Evolutionary conservation across 2,888 invertebrate species (phyloP).

Genomic region (Athalia rosae): DNA sequence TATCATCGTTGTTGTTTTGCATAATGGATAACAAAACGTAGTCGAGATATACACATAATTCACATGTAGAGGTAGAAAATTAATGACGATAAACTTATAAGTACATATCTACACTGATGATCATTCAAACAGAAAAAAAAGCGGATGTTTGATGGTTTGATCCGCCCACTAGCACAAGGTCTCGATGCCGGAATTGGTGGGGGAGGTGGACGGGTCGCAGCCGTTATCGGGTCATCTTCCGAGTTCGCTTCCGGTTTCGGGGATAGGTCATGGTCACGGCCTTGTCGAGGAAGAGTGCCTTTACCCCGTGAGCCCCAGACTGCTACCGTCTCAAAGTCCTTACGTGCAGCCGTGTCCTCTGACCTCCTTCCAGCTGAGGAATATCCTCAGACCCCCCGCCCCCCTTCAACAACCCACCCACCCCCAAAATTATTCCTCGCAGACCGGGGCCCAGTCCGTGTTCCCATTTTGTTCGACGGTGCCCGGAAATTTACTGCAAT

Average conservation of each 20-base stretch:
- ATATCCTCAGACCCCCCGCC: conserved; percentile 57
- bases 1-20: no score
- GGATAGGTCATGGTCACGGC: conserved; percentile 50
- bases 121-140: neutral
- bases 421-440: neutral
- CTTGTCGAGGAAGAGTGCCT: conserved; percentile 69
- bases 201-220: conserved; percentile 60
- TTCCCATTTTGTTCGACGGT: conserved; percentile 48
- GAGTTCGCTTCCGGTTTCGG: conserved; percentile 9
- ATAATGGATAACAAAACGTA: no score
- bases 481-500: conserved; percentile 35
- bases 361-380: conserved; percentile 65
- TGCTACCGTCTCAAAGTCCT: conserved; percentile 65
- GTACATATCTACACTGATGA: neutral
- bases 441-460: neutral
- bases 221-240: conserved; percentile 51
- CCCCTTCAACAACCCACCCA: conserved; percentile 40
- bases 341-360: conserved; percentile 69
- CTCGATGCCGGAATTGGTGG: conserved; percentile 70
- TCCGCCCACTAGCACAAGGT: conserved; percentile 67
- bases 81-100: neutral
- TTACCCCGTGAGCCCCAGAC: conserved; percentile 69
- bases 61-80: no score
- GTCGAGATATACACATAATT: no score
- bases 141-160: conserved; percentile 53